Evolutionary conservation across 1,140 invertebrate species (phyloP).

Genomic region (Pseudomyrmex cubaensis): DNA sequence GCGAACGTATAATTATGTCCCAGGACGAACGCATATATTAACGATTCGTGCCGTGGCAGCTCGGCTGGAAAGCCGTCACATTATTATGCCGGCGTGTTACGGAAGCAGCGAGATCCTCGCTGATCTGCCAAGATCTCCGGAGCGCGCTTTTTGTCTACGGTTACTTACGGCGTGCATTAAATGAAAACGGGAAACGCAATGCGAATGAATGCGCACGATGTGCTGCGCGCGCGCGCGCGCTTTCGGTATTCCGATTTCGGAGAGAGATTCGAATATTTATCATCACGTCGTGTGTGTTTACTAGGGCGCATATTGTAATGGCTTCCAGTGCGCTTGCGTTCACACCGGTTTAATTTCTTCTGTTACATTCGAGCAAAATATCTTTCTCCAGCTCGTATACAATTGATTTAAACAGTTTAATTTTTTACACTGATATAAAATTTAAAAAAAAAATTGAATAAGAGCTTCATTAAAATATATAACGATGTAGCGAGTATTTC

Average conservation of each 20-base stretch:
- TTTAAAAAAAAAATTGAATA: too few species aligned
- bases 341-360: too few species aligned
- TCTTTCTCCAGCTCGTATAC: too few species aligned
- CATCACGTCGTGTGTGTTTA: background rate
- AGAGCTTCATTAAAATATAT: background rate
- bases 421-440: too few species aligned
- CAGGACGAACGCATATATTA: slow-evolving; percentile 37
- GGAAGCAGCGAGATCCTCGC: background rate
- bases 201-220: too few species aligned
- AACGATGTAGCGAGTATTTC: too few species aligned
- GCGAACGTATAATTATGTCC: slow-evolving; percentile 41
- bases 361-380: too few species aligned
- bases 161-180: background rate
- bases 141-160: background rate
- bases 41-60: slow-evolving; percentile 18
- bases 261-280: background rate
- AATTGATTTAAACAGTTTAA: too few species aligned
- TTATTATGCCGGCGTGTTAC: slow-evolving; percentile 21
- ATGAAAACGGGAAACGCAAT: slow-evolving; percentile 15
- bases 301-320: too few species aligned
- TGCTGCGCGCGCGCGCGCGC: background rate
- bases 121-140: slow-evolving; percentile 2
- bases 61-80: slow-evolving; percentile 22
- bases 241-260: slow-evolving; percentile 9
- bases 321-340: too few species aligned